Base-by-base conservation (phyloP, 1,140 invertebrate genomes). In the Bilobella aurantiaca region DNA sequence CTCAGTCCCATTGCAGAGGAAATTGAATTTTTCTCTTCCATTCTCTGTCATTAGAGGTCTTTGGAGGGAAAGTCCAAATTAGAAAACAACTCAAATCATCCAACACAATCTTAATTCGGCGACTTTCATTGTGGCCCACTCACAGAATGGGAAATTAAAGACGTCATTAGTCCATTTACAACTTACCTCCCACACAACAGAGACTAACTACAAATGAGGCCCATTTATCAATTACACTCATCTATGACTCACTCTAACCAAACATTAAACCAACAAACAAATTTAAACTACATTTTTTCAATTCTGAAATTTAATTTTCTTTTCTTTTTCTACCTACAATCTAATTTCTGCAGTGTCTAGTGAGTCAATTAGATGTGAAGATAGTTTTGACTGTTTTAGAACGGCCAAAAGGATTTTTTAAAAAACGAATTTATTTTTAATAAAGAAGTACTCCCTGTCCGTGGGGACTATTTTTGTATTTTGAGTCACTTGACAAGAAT, bases 21-120 rank as follows among this genome's bases (percentile, higher is more conserved):
- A 53, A 53, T 53, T 53, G 49, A 53, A 23, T 53, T 53, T 31
- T 42, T n/a, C 31, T 31, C 5, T 32, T 32, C 42, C 37, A 57
- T 68, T 58, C n/a, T n/a, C 32, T 66, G 60, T 56, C 67, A 58
- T 71, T 72, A 59, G 67, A 68, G 49, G 21, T n/a, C n/a, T n/a
- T n/a, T n/a, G n/a, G n/a, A n/a, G n/a, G n/a, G n/a, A n/a, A n/a
- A n/a, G n/a, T n/a, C n/a, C n/a, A 53, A 53, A 23, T 53, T 12
- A 23, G 23, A 53, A 23, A 53, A 53, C 14, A 23, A 23, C 12
- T 12, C 34, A 53, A 23, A 23, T 18, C 5, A 8, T 53, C 49
- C 12, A 23, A 53, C 23, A 16, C 57, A 58, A 53, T 53, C 49
- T 53, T 53, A 53, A 53, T 53, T 53, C 37, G 37, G 8, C 37